Percentiles rank a stretch among this genome's conserved stretches.
phyloP scores from a whole-genome alignment of 1,140 invertebrate genomes.

The Bicyclus anynana region DNA sequence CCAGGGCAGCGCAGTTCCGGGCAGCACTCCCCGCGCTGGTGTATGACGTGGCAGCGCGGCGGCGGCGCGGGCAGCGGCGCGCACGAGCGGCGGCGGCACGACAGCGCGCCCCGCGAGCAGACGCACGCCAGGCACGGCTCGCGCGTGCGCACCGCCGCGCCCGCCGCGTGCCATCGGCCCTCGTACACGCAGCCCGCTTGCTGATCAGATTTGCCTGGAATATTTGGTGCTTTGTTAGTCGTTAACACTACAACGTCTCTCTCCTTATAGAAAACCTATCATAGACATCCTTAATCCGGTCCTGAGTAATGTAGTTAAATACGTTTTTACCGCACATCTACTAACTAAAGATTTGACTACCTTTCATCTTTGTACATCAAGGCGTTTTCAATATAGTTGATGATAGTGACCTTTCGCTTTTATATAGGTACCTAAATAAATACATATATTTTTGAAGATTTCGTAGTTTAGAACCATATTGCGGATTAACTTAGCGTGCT shows the following conservation, averaged over 20 bases:
- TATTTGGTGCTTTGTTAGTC: neutral
- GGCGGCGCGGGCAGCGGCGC: slow-evolving; percentile 83
- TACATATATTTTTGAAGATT: too few species aligned
- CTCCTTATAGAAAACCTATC: neutral
- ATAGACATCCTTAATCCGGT: too few species aligned
- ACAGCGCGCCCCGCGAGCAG: slow-evolving; percentile 83
- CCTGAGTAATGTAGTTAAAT: too few species aligned
- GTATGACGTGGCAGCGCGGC: slow-evolving; percentile 82
- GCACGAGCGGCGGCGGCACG: slow-evolving; percentile 87
- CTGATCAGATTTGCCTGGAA: neutral
- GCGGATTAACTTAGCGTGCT: too few species aligned
- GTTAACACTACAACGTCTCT: neutral
- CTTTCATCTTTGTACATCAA: too few species aligned
- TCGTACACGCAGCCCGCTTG: slow-evolving; percentile 80
- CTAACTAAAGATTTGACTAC: too few species aligned
- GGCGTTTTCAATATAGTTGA: too few species aligned
- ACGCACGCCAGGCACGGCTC: slow-evolving; percentile 88
- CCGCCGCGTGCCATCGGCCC: slow-evolving; percentile 80
- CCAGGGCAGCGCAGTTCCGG: slow-evolving; percentile 85
- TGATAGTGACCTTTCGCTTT: too few species aligned
- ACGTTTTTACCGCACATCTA: too few species aligned
- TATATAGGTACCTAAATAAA: too few species aligned
- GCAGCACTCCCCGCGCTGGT: slow-evolving; percentile 84
- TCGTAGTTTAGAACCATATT: too few species aligned
- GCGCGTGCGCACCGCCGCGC: slow-evolving; percentile 80